phyloP scores from a whole-genome alignment of 2,113 vertebrate genomes.

The Microtus montanus region DNA sequence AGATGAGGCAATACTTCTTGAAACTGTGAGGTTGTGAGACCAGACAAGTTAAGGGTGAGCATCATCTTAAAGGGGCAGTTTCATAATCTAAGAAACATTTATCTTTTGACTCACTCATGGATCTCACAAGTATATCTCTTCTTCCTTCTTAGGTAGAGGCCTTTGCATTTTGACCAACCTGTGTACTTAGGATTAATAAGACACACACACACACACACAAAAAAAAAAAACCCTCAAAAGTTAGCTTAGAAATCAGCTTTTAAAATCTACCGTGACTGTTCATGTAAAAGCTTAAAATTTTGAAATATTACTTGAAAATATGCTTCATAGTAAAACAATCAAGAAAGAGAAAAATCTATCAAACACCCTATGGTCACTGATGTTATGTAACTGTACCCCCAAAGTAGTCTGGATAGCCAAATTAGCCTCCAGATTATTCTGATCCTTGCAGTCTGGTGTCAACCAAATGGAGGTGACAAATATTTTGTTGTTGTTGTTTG shows the following conservation, averaged over 20 bases:
- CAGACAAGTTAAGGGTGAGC: neutral
- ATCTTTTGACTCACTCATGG: no score
- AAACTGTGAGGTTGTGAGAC: neutral
- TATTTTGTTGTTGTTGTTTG: no score
- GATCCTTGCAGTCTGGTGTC: neutral
- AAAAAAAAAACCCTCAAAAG: neutral
- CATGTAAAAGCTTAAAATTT: neutral
- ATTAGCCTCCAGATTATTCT: neutral
- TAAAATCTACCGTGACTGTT: neutral
- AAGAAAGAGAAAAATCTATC: constrained; percentile 14
- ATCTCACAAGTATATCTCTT: neutral
- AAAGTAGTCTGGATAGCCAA: neutral
- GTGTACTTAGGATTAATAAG: neutral
- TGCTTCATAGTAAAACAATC: neutral
- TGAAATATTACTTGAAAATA: neutral
- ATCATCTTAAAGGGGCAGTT: neutral
- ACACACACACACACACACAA: neutral
- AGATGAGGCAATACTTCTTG: neutral
- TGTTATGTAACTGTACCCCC: neutral
- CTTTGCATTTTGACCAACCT: neutral
- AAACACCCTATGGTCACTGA: neutral
- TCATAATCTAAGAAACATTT: neutral
- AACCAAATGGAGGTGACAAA: neutral
- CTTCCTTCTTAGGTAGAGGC: neutral
- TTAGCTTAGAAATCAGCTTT: neutral